Conservation (phyloP, 2,113 vertebrate species). For the Calyptomena viridis region DNA sequence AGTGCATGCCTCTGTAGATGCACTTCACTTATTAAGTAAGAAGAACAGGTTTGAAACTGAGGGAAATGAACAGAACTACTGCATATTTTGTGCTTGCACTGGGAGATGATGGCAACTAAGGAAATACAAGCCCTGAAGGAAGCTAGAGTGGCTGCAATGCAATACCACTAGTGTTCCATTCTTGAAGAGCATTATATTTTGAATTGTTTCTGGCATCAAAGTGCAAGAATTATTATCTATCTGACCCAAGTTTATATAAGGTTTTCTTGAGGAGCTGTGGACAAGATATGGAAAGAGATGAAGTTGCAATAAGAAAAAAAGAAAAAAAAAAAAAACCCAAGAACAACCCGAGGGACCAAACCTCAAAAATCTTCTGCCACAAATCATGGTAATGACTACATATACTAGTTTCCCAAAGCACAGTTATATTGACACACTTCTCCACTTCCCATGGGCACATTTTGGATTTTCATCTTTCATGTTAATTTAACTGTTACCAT, state of each 20-base stretch:
- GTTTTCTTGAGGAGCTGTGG: neutral
- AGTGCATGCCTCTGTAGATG: neutral
- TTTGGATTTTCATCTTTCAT: neutral
- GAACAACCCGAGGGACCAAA: neutral
- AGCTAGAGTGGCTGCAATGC: neutral
- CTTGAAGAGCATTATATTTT: neutral
- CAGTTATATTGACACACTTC: neutral
- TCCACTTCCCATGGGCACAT: neutral
- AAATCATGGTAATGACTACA: neutral
- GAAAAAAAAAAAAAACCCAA: neutral
- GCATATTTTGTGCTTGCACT: neutral
- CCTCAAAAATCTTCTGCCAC: neutral
- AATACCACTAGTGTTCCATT: neutral
- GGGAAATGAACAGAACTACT: neutral
- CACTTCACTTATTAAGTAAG: neutral
- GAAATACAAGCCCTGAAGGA: neutral
- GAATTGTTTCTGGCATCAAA: neutral
- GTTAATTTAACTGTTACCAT: neutral
- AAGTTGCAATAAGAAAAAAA: neutral
- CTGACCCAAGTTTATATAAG: neutral
- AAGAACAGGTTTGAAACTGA: neutral
- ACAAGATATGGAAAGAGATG: neutral
- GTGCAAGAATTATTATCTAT: neutral
- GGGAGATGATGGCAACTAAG: neutral
- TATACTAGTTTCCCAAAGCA: neutral